Evolutionary conservation across 2,888 invertebrate genomes (phyloP), one percentile per base, ranked within the genome.

Genomic region (Trichopria drosophilae): DNA sequence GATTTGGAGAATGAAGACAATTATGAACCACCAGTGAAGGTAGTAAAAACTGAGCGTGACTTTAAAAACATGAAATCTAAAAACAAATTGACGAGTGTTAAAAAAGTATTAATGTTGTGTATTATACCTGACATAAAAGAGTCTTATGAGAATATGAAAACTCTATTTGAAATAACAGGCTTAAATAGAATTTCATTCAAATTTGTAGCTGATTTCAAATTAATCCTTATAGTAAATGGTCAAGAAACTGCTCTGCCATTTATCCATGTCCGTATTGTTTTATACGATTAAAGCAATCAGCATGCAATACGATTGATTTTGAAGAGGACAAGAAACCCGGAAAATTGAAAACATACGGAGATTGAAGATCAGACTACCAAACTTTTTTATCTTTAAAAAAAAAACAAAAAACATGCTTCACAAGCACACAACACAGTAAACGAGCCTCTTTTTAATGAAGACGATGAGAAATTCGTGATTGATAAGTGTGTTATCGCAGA

Each of bases 361-460:
- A 16, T 20, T 5, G 12, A n/a, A 16, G 19, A 18, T 18, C 12
- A 36, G 36, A 36, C n/a, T 36, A 36, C 10, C 6, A 18, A 10
- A 16, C 20, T 36, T 36, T 36, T 20, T 6, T 36, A 36, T 18
- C 4, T 20, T 36, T 36, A 36, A 36, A 36, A 6, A 23, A 36
- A 36, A 36, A 12, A 36, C 19, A 16, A 36, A 10, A 36, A 36
- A 18, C 3, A 16, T 7, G 36, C 36, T 36, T 20, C 36, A 18
- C 13, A 35, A 35, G 12, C 13, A 16, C 36, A 36, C 19, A 36
- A 20, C 10, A 36, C 36, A 6, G 36, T 36, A 3, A 36, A 36
- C 19, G 36, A 36, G 19, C 36, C 36, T 36, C 20, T 36, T 5
- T 36, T 36, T 36, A 18, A 32, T n/a, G 36, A 36, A 36, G 36